A percentile compares a stretch with the other conserved stretches of the same genome.
These are phyloP conservation scores for Philereme transversata DNA, from an alignment of 2,888 invertebrate genomes.

Conservation along the genomic window DNA sequence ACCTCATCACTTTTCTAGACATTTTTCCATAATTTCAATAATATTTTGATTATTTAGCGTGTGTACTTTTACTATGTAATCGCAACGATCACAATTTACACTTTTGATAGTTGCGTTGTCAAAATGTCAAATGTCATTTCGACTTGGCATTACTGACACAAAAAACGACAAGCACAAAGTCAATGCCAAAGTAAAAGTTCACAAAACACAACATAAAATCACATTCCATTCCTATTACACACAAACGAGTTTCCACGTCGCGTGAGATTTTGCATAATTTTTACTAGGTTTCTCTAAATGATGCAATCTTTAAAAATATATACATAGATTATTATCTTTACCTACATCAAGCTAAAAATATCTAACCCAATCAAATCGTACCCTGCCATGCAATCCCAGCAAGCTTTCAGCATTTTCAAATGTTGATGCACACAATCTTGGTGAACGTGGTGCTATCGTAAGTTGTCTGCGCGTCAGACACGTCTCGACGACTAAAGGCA, in stretches of 20 bases:
- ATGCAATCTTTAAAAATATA: background rate
- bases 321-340: background rate
- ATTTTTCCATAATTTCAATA: background rate
- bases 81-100: background rate
- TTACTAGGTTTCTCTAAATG: background rate
- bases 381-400: conserved; percentile 75
- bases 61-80: background rate
- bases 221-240: conserved; percentile 3
- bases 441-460: conserved; percentile 42
- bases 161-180: background rate
- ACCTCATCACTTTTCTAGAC: conserved; percentile 3
- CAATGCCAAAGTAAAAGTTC: conserved; percentile 5
- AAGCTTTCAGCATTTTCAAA: conserved; percentile 71
- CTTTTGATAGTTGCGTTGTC: background rate
- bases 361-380: conserved; percentile 55
- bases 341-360: conserved; percentile 12
- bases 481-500: conserved; percentile 47
- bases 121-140: conserved; percentile 14
- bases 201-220: background rate
- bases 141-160: conserved; percentile 19
- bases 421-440: conserved; percentile 43
- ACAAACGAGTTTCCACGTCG: background rate
- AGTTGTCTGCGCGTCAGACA: conserved; percentile 47
- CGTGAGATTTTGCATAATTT: background rate
- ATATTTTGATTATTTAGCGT: background rate